A percentile compares a stretch with the other conserved stretches of the same genome.
Conservation (phyloP, 2,113 vertebrate species). For the Sialia sialis region DNA sequence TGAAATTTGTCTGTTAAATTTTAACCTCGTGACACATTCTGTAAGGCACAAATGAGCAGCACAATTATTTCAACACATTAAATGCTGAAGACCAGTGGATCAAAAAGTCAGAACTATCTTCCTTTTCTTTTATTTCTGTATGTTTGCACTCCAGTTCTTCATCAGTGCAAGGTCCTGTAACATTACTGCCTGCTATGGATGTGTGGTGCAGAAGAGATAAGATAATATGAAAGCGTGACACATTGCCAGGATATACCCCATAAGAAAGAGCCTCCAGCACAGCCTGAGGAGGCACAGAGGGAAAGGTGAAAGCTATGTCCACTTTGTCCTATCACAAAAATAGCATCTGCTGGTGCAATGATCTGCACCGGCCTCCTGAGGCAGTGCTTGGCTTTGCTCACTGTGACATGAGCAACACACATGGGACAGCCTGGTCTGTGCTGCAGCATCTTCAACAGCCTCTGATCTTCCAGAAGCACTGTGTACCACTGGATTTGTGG, state of each 20-base stretch:
- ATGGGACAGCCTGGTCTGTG: rapidly evolving
- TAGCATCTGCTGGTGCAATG: neutral
- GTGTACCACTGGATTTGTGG: neutral
- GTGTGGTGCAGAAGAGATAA: neutral
- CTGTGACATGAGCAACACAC: rapidly evolving
- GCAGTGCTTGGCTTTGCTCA: neutral
- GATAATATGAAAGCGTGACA: neutral
- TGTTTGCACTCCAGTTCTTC: neutral
- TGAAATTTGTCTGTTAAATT: conserved; percentile 2
- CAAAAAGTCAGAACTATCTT: neutral
- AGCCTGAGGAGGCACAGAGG: neutral
- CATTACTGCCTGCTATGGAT: rapidly evolving
- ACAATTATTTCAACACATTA: neutral
- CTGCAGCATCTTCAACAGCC: neutral
- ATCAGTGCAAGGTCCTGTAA: neutral
- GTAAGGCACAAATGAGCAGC: neutral
- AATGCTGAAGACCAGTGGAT: neutral
- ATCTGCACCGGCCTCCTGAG: neutral
- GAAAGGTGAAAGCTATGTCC: neutral
- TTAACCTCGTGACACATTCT: neutral
- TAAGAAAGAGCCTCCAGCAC: neutral
- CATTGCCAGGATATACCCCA: neutral
- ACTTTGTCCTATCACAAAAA: neutral
- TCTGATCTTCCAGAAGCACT: neutral
- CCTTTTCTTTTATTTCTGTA: neutral